Percentiles rank a stretch among this genome's conserved stretches.
Conservation (phyloP, 2,797 vertebrate species). For the Hoplostethus atlanticus region DNA sequence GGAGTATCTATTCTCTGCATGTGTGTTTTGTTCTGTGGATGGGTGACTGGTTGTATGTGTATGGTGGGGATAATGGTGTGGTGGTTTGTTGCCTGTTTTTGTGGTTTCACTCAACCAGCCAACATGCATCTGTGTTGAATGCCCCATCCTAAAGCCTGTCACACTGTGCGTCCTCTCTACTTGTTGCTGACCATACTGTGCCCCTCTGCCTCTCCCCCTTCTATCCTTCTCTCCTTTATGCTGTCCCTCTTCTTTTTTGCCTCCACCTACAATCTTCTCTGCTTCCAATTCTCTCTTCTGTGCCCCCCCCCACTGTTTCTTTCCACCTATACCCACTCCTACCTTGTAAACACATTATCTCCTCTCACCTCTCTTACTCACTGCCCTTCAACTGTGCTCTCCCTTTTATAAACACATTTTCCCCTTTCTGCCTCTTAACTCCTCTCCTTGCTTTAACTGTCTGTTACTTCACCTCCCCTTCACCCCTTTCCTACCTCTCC, state of each 20-base stretch:
- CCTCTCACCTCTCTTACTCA: background rate
- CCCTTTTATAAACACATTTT: conserved; percentile 14
- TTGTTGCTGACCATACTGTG: conserved; percentile 51
- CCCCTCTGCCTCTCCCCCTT: conserved; percentile 35
- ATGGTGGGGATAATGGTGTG: conserved; percentile 42
- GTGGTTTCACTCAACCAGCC: conserved; percentile 55
- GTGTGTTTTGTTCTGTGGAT: conserved; percentile 59
- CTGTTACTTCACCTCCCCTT: conserved; percentile 6
- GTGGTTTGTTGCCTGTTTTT: conserved; percentile 70
- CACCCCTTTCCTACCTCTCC: background rate
- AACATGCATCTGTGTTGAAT: conserved; percentile 74
- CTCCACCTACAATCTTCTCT: conserved; percentile 22
- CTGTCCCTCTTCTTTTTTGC: conserved; percentile 21
- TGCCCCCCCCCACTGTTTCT: background rate
- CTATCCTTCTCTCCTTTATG: conserved; percentile 29
- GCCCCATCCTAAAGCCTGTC: conserved; percentile 58
- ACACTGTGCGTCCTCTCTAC: conserved; percentile 23
- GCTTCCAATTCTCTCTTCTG: conserved; percentile 13
- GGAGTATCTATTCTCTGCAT: conserved; percentile 68
- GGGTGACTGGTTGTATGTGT: conserved; percentile 50
- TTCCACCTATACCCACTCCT: background rate
- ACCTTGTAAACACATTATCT: conserved; percentile 16
- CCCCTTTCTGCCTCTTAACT: conserved; percentile 19
- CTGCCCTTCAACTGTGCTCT: conserved; percentile 9
- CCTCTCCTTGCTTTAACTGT: background rate